Conservation (phyloP, 2,797 vertebrate species). For the Argentina silus region DNA sequence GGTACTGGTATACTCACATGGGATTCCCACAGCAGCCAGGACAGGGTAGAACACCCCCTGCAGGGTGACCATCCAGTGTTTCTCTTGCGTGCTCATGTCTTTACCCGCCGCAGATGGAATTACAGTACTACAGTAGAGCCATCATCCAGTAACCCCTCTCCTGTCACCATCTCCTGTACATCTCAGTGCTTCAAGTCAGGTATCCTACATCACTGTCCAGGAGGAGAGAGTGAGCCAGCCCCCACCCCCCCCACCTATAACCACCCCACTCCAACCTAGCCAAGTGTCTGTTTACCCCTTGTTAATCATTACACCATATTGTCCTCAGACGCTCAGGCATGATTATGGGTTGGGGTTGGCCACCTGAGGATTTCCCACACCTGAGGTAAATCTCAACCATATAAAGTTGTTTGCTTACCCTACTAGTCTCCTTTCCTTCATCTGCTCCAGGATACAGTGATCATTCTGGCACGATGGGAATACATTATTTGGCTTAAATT, state of each 20-base stretch:
- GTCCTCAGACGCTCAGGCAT: background rate
- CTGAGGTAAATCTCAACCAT: background rate
- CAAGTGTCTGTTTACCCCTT: background rate
- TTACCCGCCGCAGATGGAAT: background rate
- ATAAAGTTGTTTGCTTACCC: background rate
- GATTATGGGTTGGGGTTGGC: background rate
- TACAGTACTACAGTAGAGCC: background rate
- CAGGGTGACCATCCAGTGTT: constrained; percentile 70
- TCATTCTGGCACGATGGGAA: background rate
- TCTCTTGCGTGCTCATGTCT: constrained; percentile 48
- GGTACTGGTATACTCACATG: constrained; percentile 63
- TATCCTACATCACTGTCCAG: background rate
- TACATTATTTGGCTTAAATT: too few relatives aligned
- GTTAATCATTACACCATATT: background rate
- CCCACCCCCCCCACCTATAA: background rate
- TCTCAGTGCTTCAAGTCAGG: background rate
- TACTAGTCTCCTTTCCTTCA: background rate
- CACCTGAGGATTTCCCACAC: background rate
- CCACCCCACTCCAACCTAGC: background rate
- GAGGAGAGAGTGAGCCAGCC: background rate
- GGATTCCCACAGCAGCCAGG: constrained; percentile 67
- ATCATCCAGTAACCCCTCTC: background rate
- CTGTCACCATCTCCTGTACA: background rate
- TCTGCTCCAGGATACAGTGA: background rate
- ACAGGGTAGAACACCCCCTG: constrained; percentile 70